Conservation (phyloP, 1,140 invertebrate genomes). For the Akabosia matsudoensis region DNA sequence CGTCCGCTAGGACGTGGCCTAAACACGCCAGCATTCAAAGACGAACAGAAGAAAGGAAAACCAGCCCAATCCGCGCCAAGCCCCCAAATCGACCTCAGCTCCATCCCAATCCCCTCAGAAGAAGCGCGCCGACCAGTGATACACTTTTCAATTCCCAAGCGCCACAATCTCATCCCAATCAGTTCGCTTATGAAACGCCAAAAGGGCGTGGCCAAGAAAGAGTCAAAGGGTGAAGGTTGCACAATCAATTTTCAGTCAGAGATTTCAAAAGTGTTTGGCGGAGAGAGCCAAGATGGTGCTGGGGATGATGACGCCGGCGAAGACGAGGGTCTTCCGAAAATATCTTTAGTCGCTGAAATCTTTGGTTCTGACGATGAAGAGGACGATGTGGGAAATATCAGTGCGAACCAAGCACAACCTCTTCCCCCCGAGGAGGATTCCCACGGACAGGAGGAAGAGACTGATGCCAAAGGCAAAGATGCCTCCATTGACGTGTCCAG, state of each 20-base stretch:
- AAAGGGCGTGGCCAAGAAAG: conserved; percentile 41
- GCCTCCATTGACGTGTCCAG: neutral
- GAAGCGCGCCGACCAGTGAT: conserved; percentile 39
- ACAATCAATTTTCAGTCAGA: conserved; percentile 37
- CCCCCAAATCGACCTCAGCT: conserved; percentile 17
- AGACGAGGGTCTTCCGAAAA: conserved; percentile 32
- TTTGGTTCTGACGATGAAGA: conserved; percentile 42
- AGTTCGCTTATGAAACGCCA: conserved; percentile 44
- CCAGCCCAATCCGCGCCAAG: neutral
- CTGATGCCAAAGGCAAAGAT: neutral
- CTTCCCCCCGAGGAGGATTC: too few relatives aligned
- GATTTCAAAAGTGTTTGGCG: conserved; percentile 43
- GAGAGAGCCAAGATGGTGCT: conserved; percentile 26
- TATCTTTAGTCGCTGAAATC: conserved; percentile 43
- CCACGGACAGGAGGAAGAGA: neutral
- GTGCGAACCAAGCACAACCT: neutral
- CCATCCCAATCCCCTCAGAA: conserved; percentile 36
- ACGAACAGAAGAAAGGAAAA: neutral
- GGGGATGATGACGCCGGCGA: conserved; percentile 30
- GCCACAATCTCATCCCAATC: conserved; percentile 40
- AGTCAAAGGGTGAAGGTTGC: conserved; percentile 24
- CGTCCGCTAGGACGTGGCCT: too few relatives aligned
- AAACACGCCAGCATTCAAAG: too few relatives aligned
- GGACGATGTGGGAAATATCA: neutral
- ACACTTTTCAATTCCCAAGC: conserved; percentile 44